These are phyloP conservation scores for human DNA, from an alignment of 2,113 vertebrate genomes.

Conservation along the genomic window GRCh38 chr14:21980501-21981000, in stretches of 20 bases:
- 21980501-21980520: background rate
- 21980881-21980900: background rate
- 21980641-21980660: background rate
- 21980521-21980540: background rate
- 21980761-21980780: background rate
- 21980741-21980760: background rate
- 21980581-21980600: background rate
- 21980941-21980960: background rate
- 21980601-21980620: background rate
- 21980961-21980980: background rate
- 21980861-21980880: background rate
- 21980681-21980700: background rate
- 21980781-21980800: background rate
- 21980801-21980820: background rate
- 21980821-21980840: background rate
- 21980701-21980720: background rate
- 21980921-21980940: background rate
- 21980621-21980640: background rate
- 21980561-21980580: background rate
- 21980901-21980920: background rate
- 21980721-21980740: background rate
- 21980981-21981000: background rate
- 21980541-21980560: background rate
- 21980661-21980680: background rate
- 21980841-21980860: background rate